phyloP scores from a whole-genome alignment of 2,113 vertebrate species.

The Raja brachyura region DNA sequence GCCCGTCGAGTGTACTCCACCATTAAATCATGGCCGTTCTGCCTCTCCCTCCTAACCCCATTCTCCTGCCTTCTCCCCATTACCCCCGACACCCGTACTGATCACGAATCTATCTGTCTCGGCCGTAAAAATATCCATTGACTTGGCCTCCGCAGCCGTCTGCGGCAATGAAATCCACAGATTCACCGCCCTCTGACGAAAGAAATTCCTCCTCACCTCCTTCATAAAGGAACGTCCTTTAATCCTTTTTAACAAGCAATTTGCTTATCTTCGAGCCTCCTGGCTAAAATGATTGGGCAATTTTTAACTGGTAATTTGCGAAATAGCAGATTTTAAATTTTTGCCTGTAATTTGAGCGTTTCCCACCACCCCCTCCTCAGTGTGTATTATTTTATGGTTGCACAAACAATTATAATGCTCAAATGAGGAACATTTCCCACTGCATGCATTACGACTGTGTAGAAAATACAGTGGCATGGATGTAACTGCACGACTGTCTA shows the following conservation, averaged over 20 bases:
- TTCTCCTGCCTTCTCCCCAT: no score
- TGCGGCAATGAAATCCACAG: no score
- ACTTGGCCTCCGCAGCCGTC: no score
- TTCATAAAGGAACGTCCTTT: background rate
- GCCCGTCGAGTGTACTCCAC: no score
- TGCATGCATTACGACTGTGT: background rate
- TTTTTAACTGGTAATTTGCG: background rate
- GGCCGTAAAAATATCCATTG: no score
- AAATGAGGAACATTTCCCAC: background rate
- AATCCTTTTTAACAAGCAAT: conserved; percentile 6
- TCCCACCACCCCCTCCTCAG: background rate
- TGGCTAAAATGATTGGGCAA: conserved; percentile 20
- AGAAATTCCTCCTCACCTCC: no score
- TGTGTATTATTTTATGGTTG: background rate
- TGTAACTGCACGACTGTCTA: background rate
- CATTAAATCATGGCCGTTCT: no score
- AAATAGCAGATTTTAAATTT: background rate
- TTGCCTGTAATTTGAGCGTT: background rate
- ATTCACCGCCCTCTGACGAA: no score
- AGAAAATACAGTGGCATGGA: no score
- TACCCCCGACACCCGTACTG: no score
- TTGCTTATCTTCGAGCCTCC: conserved; percentile 5
- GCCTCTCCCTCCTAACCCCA: no score
- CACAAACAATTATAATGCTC: background rate
- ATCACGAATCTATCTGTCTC: no score